phyloP scores from a whole-genome alignment of 2,888 invertebrate species.

The Seira musarum region DNA sequence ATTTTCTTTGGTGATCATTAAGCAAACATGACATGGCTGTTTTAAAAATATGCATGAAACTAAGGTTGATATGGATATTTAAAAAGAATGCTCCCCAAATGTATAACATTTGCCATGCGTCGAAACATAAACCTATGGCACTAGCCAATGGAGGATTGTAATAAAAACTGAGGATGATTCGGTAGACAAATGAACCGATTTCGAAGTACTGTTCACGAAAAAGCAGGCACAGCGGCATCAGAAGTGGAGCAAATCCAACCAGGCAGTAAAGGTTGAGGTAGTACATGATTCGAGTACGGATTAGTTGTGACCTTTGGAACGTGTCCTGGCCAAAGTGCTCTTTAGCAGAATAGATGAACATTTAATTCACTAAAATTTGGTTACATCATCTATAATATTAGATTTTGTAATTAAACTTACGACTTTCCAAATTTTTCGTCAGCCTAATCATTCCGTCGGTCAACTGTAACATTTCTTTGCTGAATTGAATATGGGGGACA shows the following conservation, averaged over 20 bases:
- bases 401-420: constrained; percentile 9
- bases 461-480: constrained; percentile 2
- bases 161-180: no score
- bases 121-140: neutral
- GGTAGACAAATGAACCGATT: constrained; percentile 29
- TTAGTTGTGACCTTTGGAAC: neutral
- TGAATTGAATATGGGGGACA: no score
- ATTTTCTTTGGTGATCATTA: neutral
- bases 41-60: constrained; percentile 31
- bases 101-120: constrained; percentile 3
- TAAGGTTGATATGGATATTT: neutral
- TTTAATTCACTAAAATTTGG: no score
- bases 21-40: neutral
- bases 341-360: neutral
- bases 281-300: constrained; percentile 6
- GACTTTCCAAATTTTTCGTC: constrained; percentile 21
- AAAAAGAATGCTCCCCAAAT: constrained; percentile 6
- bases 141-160: neutral
- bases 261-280: neutral
- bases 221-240: constrained; percentile 17
- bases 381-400: no score
- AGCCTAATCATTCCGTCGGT: constrained; percentile 12
- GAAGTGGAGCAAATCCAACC: neutral
- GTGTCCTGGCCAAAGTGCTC: constrained; percentile 19
- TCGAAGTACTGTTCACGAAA: constrained; percentile 18